Evolutionary conservation across 2,888 invertebrate genomes (phyloP), one percentile per base, ranked within the genome.

Genomic region (Eustalomyia histrio): DNA sequence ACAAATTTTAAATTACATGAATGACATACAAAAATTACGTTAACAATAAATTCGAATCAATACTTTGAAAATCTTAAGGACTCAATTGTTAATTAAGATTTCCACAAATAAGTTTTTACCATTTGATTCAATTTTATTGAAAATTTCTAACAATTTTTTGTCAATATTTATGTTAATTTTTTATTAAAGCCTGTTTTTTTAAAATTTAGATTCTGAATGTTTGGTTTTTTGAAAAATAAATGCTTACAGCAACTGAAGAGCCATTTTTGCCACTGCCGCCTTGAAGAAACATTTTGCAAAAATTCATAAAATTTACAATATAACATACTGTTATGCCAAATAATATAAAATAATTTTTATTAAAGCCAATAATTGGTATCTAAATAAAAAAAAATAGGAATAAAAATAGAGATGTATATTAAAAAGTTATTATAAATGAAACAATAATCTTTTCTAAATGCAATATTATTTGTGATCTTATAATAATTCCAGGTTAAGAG

Each of bases 211-310:
- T 52, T 64, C 21, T 55, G 12, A 21, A 50, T 33, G 58, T 61
- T 68, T 60, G 24, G 17, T 69, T 35, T 43, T 74, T 57, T 68
- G 73, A 17, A 65, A 57, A 65, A 57, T 68, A 84, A n/a, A 89
- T 89, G 88, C 91, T 91, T 91, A 91, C 98, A 91, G 98, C 98
- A 90, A 98, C 96, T 85, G 98, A 97, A 85, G 98, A 98, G 91
- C 97, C 98, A 92, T 98, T 98, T 92, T 97, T 98, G 90, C 98
- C 98, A 91, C 95, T 95, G 89, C 98, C 98, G 91, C 97, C 97
- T 90, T 92, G 92, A 87, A 93, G 93, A 92, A 95, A 94, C 86
- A 94, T 93, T 90, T 93, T 92, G 89, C 92, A 92, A 93, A 95
- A 95, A 91, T 92, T 92, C 90, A 93, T 89, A 91, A 93, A 92